Percentiles rank a stretch among this genome's conserved stretches.
phyloP scores from a whole-genome alignment of 2,113 vertebrate species.

The Bos javanicus region DNA sequence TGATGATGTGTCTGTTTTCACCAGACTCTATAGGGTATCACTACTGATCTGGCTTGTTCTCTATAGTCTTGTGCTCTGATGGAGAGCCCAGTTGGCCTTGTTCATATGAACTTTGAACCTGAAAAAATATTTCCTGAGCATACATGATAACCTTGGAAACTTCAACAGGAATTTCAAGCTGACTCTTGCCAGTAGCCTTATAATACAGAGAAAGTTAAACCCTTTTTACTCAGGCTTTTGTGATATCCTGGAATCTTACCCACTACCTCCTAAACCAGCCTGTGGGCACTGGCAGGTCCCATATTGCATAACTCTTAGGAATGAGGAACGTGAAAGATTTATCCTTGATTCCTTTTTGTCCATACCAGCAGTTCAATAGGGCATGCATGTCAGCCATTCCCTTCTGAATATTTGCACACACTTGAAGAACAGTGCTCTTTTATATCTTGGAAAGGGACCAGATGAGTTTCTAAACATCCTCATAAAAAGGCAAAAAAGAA shows the following conservation, averaged over 20 bases:
- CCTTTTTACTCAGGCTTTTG: neutral
- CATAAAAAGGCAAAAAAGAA: neutral
- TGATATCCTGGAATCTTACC: neutral
- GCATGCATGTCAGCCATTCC: neutral
- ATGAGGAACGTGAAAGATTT: neutral
- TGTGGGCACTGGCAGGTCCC: neutral
- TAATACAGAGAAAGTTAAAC: neutral
- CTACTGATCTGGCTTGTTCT: neutral
- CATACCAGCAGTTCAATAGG: neutral
- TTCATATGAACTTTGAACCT: neutral
- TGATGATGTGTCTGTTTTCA: neutral
- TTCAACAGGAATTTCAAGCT: neutral
- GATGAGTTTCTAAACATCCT: neutral
- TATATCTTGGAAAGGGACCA: neutral
- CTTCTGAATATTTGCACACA: neutral
- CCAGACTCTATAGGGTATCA: neutral
- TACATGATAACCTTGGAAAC: neutral
- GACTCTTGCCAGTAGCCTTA: neutral
- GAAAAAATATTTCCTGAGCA: neutral
- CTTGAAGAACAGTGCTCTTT: neutral
- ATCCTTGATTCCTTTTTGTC: neutral
- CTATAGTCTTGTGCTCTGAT: neutral
- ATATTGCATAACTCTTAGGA: neutral
- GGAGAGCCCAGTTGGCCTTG: neutral
- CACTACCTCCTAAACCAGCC: neutral